phyloP scores from a whole-genome alignment of 2,797 vertebrate species.

The Heterohyrax brucei region DNA sequence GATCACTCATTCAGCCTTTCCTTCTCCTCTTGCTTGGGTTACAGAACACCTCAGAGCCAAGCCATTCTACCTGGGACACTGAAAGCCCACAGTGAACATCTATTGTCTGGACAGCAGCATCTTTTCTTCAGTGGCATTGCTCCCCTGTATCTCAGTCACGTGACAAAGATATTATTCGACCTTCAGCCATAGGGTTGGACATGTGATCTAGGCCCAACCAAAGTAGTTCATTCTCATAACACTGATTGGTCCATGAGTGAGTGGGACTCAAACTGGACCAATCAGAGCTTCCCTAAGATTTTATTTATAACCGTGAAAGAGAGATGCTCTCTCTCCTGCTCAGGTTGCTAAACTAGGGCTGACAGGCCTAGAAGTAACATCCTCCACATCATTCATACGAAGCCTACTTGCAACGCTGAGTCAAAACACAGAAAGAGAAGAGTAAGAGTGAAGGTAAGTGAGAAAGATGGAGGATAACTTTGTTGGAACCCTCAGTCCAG shows the following conservation, averaged over 20 bases:
- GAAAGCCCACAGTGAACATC: not conserved
- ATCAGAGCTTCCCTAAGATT: not conserved
- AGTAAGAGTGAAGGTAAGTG: not conserved
- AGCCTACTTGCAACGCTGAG: not conserved
- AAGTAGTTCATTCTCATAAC: not conserved
- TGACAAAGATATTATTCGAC: not conserved
- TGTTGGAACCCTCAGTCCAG: not conserved
- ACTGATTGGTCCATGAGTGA: not conserved
- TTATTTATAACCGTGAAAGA: not conserved
- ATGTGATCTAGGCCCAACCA: not conserved
- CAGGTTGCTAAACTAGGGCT: not conserved
- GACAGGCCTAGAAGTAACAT: not conserved
- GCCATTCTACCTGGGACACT: not conserved
- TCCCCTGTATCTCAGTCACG: not conserved
- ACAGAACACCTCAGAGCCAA: not conserved
- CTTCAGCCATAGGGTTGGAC: not conserved
- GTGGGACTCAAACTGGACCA: not conserved
- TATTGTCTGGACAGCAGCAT: not conserved
- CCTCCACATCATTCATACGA: not conserved
- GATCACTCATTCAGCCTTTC: not conserved
- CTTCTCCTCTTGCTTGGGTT: not conserved
- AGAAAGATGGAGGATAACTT: not conserved
- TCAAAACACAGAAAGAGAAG: not conserved
- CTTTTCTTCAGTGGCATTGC: not conserved
- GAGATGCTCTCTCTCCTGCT: not conserved